Conservation (phyloP, 2,113 vertebrate genomes). For the Porphyrio hochstetteri region DNA sequence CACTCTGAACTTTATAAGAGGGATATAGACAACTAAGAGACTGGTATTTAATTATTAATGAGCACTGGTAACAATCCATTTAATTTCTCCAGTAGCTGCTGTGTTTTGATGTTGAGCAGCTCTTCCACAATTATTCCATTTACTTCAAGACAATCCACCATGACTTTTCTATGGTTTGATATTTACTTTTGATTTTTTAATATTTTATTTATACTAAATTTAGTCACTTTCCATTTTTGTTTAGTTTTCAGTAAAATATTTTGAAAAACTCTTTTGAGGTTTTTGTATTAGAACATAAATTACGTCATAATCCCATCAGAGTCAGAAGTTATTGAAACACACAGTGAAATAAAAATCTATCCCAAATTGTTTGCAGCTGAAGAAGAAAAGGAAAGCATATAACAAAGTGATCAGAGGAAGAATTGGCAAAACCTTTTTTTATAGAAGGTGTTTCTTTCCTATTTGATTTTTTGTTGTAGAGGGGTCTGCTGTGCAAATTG, state of each 20-base stretch:
- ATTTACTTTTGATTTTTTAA: not conserved
- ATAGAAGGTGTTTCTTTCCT: not conserved
- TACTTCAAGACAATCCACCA: not conserved
- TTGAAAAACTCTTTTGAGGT: not conserved
- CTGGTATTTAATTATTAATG: not conserved
- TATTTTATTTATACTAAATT: not conserved
- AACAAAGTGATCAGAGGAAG: not conserved
- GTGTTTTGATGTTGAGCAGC: not conserved
- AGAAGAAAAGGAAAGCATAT: not conserved
- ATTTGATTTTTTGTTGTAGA: not conserved
- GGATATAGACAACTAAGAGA: not conserved
- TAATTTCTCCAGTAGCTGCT: not conserved
- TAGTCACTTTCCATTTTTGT: not conserved
- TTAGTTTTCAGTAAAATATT: not conserved
- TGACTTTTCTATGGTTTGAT: not conserved
- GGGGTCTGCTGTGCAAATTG: not conserved
- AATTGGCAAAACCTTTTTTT: not conserved
- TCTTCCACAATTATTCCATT: not conserved
- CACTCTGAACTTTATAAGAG: not conserved
- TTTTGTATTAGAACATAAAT: not conserved
- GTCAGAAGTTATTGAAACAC: not conserved
- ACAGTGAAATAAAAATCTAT: not conserved
- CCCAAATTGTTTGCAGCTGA: not conserved
- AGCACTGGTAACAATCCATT: not conserved
- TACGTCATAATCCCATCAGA: not conserved